Percentiles rank a stretch among this genome's conserved stretches.
phyloP scores from a whole-genome alignment of 2,888 invertebrate genomes.

The Patella depressa region DNA sequence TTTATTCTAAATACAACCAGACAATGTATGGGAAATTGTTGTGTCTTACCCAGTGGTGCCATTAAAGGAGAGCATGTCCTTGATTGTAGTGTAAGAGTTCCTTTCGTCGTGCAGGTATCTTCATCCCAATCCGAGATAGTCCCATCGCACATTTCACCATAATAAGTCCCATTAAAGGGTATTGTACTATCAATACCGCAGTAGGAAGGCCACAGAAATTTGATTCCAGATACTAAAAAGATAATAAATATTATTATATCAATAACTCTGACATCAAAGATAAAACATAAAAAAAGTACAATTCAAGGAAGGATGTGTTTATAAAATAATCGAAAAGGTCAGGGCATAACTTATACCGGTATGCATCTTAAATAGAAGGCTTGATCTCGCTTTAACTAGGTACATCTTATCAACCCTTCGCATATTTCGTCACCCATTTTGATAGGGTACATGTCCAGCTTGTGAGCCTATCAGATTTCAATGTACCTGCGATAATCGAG shows the following conservation, averaged over 20 bases:
- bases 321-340: neutral
- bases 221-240: conserved; percentile 6
- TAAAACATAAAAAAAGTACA: conserved; percentile 13
- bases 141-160: conserved; percentile 56
- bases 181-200: conserved; percentile 61
- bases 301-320: neutral
- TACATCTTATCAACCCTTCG: too few species aligned
- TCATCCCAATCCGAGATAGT: conserved; percentile 64
- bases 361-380: too few species aligned
- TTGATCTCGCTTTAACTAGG: too few species aligned
- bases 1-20: too few species aligned
- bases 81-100: conserved; percentile 45
- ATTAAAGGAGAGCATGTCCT: conserved; percentile 45
- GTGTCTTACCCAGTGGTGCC: conserved; percentile 28
- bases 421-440: too few species aligned
- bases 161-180: conserved; percentile 58
- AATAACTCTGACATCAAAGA: neutral
- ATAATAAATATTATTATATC: neutral
- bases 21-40: too few species aligned
- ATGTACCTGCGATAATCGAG: too few species aligned
- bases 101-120: conserved; percentile 55
- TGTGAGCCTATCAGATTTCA: too few species aligned
- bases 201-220: conserved; percentile 51
- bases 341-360: too few species aligned
- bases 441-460: too few species aligned